Base-by-base conservation (phyloP, 2,888 invertebrate genomes). In the Coelopa pilipes region DNA sequence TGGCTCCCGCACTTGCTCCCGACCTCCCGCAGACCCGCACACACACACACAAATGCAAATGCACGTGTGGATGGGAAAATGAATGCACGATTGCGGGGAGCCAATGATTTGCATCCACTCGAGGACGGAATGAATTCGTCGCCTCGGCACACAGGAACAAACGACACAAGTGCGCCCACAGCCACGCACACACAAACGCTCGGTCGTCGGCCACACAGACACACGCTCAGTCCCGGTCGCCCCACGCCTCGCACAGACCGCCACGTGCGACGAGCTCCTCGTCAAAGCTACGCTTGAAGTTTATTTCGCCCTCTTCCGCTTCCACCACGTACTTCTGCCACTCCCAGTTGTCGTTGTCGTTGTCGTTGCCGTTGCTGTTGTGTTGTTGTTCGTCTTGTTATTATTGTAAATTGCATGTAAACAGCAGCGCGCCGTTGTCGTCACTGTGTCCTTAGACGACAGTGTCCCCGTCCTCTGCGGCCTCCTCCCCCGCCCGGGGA, bases 51-150 rank as follows among this genome's bases (percentile, higher is more conserved):
- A 11, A 13, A 53, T n/a, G 13, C 53, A 53, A 59, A 59, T 34
- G 34, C 34, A 34, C 34, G 34, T 34, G 34, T 34, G 34, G 34
- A 34, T 2, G 21, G 19, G 9, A 59, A 59, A 59, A 21, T 59
- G 24, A 59, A 59, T 59, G 24, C 57, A 59, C 57, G 21, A 21
- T 59, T 59, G 57, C 24, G 57, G 34, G 34, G 57, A 19, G 21
- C 57, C 57, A 59, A 59, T 59, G 24, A 59, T 59, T 59, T 59
- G 57, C 57, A 59, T 59, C 19, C 57, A 59, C 24, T 59, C 21
- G 21, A 17, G 57, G 24, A 19, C 3, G 13, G 19, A 59, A 59
- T 59, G 13, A 21, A 59, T 59, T 59, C 24, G 57, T 24, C 12
- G 24, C 57, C 1, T 24, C 19, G 17, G 12, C 57, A 21, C 24